Percentiles rank a stretch among this genome's conserved stretches.
These are phyloP conservation scores for Podarcis siculus DNA, from an alignment of 2,797 vertebrate genomes.

Conservation along the genomic window DNA sequence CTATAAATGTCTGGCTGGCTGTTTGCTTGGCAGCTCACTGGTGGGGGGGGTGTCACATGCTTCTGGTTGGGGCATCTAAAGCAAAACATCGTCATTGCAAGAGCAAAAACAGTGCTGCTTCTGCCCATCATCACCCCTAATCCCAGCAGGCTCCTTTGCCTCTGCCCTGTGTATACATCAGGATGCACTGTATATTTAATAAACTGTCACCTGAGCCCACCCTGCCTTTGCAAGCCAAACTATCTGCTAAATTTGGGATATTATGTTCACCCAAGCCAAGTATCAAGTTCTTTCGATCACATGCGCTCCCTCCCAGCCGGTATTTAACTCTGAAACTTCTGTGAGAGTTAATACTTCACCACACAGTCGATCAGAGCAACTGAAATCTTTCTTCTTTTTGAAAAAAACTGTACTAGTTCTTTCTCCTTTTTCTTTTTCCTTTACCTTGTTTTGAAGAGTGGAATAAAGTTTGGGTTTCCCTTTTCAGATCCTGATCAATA, in stretches of 20 bases:
- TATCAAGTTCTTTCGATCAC: constrained; percentile 80
- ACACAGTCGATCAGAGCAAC: background rate
- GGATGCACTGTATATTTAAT: constrained; percentile 21
- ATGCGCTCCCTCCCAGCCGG: constrained; percentile 68
- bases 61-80: background rate
- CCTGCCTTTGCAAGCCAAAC: constrained; percentile 55
- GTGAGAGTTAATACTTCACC: constrained; percentile 30
- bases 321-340: constrained; percentile 69
- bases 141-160: background rate
- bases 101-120: constrained; percentile 21
- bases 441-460: background rate
- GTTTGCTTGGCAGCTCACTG: background rate
- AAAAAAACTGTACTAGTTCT: constrained; percentile 21
- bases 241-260: constrained; percentile 84
- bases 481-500: constrained; percentile 66
- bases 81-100: background rate
- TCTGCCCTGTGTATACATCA: background rate
- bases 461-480: constrained; percentile 14
- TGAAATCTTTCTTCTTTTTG: constrained; percentile 28
- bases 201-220: constrained; percentile 70
- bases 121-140: background rate
- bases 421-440: rapidly evolving
- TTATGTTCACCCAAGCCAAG: constrained; percentile 69
- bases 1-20: background rate
- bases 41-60: background rate